These are phyloP conservation scores for Penaeus japonicus DNA, from an alignment of 1,140 invertebrate genomes.

Conservation along the genomic window DNA sequence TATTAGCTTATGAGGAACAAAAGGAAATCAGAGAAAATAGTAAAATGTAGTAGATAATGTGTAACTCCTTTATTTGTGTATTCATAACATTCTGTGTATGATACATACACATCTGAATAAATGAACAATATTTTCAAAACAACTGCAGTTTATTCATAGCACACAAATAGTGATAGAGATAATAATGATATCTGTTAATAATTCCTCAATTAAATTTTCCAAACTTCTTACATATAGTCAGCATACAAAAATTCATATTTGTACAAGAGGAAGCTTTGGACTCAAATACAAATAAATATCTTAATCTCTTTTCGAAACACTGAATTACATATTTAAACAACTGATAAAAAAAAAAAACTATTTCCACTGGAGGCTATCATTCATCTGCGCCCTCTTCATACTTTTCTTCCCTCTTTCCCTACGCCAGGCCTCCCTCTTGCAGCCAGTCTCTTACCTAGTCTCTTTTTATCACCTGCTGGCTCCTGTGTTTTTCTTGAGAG, in stretches of 20 bases:
- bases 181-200: neutral
- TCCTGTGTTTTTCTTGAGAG: conserved; percentile 82
- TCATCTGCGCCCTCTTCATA: conserved; percentile 52
- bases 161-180: neutral
- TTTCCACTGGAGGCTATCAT: neutral
- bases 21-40: too few relatives aligned
- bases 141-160: too few relatives aligned
- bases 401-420: conserved; percentile 42
- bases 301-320: neutral
- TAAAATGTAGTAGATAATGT: too few relatives aligned
- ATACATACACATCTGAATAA: too few relatives aligned
- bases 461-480: conserved; percentile 62
- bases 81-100: too few relatives aligned
- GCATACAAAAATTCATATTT: too few relatives aligned
- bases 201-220: neutral
- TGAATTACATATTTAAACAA: neutral
- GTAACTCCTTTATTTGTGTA: too few relatives aligned
- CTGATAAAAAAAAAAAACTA: neutral
- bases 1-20: too few relatives aligned
- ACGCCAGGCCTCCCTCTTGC: conserved; percentile 32
- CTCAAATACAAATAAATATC: neutral
- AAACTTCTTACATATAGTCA: neutral
- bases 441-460: conserved; percentile 62
- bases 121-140: too few relatives aligned
- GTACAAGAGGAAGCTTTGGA: neutral